Base-by-base conservation (phyloP, 2,888 invertebrate species). In the Dryococelus australis region DNA sequence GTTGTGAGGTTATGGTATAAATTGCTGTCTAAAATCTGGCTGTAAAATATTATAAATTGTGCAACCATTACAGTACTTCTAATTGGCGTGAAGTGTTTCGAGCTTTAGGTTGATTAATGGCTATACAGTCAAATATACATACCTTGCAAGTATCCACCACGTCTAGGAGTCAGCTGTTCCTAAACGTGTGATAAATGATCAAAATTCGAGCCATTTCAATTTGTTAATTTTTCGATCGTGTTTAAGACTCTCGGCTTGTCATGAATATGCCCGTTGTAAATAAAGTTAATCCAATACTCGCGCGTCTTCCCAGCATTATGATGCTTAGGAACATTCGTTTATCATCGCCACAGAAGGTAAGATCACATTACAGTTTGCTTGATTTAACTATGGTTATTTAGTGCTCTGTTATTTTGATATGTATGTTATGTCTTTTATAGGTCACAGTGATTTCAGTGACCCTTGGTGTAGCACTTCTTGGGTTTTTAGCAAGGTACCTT, bases 391-490 rank as follows among this genome's bases (percentile, higher is more conserved):
- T 43, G 9, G 28, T 81, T 81, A 84, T 35, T 84, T 47, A n/a
- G 27, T 51, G n/a, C 3, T 47, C 43, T 5, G 43, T 13, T 83
- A 28, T 5, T 47, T 9, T 6, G 5, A 0, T 85, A n/a, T 16
- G 24, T n/a, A 6, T 84, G 10, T 20, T 84, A 35, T 47, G 47
- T 51, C 47, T n/a, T n/a, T 85, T n/a, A 5, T 91, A 96, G 96
- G 94, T 96, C 88, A 94, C 96, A 87, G 93, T 96, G 90, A 94
- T 96, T 91, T 96, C 96, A 89, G 93, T 97, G 89, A 95, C 96
- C 86, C 94, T 97, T 79, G 97, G 98, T 91, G 95, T 97, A 28
- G 95, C 97, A 13, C 93, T 98, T n/a, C 94, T 98, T 81, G 97
- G 97, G 79, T 95, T 97, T 16, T 92, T 98, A 51, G 97, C 98